Base-by-base conservation (phyloP, 2,113 vertebrate species). In the Emydocephalus ijimae region DNA sequence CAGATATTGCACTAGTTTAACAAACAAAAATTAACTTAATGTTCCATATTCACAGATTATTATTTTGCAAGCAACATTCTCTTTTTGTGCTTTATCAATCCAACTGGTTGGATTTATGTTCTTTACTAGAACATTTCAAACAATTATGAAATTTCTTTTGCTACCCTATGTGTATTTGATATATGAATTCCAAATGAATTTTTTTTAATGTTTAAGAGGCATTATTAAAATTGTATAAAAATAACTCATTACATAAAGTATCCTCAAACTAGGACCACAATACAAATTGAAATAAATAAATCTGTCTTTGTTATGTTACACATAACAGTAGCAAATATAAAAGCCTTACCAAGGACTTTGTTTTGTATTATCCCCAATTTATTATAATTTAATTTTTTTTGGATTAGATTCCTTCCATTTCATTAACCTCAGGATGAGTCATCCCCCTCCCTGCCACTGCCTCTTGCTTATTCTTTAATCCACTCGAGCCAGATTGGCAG, bases 301-400 rank as follows among this genome's bases (percentile, higher is more conserved):
- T 57, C 69, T 96, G 91, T 14, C 90, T 96, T 96, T 96, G 95
- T 90, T 93, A 97, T 97, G 95, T 96, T 87, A 94, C 93, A 95
- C 92, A 94, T 94, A 61, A 93, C 93, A 96, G 95, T 95, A 94
- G 94, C 96, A 97, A 93, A 94, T 93, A 91, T 64, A 91, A 95
- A 96, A 96, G 94, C 94, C 96, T 96, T 96, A 96, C 64, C 88
- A 85, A 94, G 96, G 95, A 96, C 96, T 96, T 97, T 95, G 11
- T 88, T 94, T 88, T 89, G 91, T 89, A 95, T 94, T 97, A 97
- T 97, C 95, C 96, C 97, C 94, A 93, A 92, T 96, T 96, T 96
- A 94, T 87, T 96, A 96, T 97, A 94, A 95, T 93, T 96, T 96
- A 94, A 89, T 96, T 98, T 96, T 96, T 97, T 97, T 96, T 94